Percentiles rank a stretch among this genome's conserved stretches.
Conservation (phyloP, 2,113 vertebrate species). For the Lepus europaeus region DNA sequence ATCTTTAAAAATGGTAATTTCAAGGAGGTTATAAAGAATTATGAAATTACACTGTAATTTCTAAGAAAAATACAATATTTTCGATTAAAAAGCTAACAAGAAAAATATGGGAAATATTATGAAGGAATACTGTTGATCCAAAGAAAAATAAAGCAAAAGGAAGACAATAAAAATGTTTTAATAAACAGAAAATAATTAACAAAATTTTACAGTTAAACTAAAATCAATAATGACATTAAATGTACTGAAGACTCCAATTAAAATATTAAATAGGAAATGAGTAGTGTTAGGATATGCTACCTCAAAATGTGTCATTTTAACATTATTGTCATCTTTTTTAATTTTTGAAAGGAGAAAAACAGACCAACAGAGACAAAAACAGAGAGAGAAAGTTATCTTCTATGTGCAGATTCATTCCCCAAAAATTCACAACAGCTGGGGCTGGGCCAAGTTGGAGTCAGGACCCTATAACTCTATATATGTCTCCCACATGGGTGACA, state of each 20-base stretch:
- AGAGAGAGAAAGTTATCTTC: too few species aligned
- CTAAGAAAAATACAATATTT: not conserved
- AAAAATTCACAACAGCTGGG: too few species aligned
- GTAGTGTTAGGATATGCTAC: not conserved
- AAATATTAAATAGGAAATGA: conserved; percentile 15
- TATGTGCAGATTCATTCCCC: too few species aligned
- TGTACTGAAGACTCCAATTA: not conserved
- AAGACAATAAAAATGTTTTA: not conserved
- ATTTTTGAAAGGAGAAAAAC: too few species aligned
- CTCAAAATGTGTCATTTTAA: not conserved
- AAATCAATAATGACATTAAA: not conserved
- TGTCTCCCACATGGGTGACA: too few species aligned
- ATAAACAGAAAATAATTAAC: not conserved
- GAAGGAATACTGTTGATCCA: not conserved
- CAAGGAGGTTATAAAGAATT: not conserved
- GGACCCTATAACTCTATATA: too few species aligned
- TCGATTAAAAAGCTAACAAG: not conserved
- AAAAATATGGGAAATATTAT: not conserved
- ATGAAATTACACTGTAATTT: not conserved
- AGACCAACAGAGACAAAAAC: too few species aligned
- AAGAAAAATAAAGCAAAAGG: not conserved
- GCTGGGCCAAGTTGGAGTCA: too few species aligned
- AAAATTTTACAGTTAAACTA: not conserved
- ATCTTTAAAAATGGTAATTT: not conserved
- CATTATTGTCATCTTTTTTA: too few species aligned